Conservation (phyloP, 2,888 invertebrate species). For the Synanthedon andrenaeformis region DNA sequence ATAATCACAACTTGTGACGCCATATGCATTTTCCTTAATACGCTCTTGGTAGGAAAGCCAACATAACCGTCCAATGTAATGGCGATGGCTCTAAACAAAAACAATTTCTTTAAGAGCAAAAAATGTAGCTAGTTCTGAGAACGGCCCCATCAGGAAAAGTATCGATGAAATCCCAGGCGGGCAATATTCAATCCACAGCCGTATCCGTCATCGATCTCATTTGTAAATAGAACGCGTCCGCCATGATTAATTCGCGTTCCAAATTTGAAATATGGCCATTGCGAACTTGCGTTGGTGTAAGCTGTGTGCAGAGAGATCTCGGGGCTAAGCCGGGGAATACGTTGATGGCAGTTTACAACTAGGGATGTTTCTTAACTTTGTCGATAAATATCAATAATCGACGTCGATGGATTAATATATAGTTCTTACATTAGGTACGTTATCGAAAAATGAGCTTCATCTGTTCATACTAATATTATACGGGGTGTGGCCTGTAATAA, state of each 20-base stretch:
- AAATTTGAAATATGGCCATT: slow-evolving; percentile 13
- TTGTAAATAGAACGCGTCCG: slow-evolving; percentile 5
- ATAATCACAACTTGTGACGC: too few relatives aligned
- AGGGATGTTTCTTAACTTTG: slow-evolving; percentile 3
- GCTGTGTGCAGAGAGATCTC: slow-evolving; percentile 7
- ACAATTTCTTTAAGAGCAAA: too few relatives aligned
- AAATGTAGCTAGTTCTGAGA: neutral
- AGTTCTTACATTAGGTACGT: too few relatives aligned
- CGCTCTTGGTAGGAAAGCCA: too few relatives aligned
- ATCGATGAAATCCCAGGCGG: slow-evolving; percentile 1
- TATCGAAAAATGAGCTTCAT: too few relatives aligned
- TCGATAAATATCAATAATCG: slow-evolving; percentile 1
- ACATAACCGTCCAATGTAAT: too few relatives aligned
- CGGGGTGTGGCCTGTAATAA: too few relatives aligned
- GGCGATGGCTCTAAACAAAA: too few relatives aligned
- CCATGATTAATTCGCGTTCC: slow-evolving; percentile 12
- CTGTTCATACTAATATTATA: too few relatives aligned
- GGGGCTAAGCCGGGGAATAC: slow-evolving; percentile 7
- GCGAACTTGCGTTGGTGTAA: slow-evolving; percentile 8
- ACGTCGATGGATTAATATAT: neutral
- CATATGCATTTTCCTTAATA: too few relatives aligned
- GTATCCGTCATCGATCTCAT: slow-evolving; percentile 2
- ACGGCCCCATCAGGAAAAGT: neutral
- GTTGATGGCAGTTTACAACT: slow-evolving; percentile 5
- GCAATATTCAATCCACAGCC: neutral